Evolutionary conservation across 2,888 invertebrate genomes (phyloP).

Genomic region (Caenorhabditis becei): DNA sequence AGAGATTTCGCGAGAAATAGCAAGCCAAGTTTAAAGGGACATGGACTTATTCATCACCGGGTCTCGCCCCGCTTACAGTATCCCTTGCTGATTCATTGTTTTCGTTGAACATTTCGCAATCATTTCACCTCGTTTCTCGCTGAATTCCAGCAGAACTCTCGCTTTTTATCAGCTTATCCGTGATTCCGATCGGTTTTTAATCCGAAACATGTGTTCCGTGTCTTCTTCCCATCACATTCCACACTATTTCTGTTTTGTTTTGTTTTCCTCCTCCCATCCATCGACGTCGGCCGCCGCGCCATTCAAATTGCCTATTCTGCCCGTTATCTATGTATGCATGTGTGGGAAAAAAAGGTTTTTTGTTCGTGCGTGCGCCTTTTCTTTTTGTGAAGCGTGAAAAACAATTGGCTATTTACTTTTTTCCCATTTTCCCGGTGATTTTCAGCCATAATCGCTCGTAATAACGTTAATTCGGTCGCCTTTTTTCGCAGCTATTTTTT

Average conservation of each 20-base stretch:
- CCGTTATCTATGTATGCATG: slow-evolving; percentile 33
- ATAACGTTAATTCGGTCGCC: slow-evolving; percentile 13
- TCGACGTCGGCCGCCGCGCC: slow-evolving; percentile 7
- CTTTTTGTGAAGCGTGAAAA: slow-evolving; percentile 19
- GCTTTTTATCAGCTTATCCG: neutral
- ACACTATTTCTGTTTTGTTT: neutral
- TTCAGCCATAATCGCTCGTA: slow-evolving; percentile 7
- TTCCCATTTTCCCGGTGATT: neutral
- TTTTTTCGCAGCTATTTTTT: neutral
- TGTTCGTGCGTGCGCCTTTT: slow-evolving; percentile 5
- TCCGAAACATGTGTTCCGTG: slow-evolving; percentile 2
- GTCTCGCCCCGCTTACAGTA: neutral
- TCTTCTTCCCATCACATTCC: neutral
- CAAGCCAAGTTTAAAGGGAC: too few relatives aligned
- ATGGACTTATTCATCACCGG: neutral
- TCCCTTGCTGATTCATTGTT: neutral
- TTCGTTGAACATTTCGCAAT: neutral
- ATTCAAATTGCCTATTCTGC: slow-evolving; percentile 28
- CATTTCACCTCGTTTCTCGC: neutral
- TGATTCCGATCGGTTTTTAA: neutral
- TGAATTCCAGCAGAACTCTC: neutral
- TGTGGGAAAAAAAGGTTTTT: slow-evolving; percentile 28
- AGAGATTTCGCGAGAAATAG: too few relatives aligned
- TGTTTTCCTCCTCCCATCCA: slow-evolving; percentile 2
- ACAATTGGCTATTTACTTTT: slow-evolving; percentile 17